A percentile compares a stretch with the other conserved stretches of the same genome.
These are phyloP conservation scores for Shinisaurus crocodilurus DNA, from an alignment of 2,113 vertebrate genomes.

Conservation along the genomic window DNA sequence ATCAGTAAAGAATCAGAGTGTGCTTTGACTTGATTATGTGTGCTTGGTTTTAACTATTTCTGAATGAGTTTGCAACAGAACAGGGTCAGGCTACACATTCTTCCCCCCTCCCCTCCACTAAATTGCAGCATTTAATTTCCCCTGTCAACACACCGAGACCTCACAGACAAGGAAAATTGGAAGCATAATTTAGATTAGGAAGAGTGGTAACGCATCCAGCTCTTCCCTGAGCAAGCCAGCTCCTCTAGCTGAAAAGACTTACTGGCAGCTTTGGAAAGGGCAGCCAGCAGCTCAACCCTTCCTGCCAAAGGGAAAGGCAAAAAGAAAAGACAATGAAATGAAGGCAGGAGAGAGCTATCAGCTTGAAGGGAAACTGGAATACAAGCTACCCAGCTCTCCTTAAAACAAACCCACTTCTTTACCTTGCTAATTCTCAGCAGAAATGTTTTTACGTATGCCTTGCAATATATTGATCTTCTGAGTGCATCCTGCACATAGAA, in stretches of 20 bases:
- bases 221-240: constrained; percentile 5
- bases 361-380: neutral
- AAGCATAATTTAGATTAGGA: constrained; percentile 16
- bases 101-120: neutral
- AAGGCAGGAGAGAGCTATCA: neutral
- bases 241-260: neutral
- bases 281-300: constrained; percentile 31
- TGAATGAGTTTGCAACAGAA: neutral
- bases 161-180: constrained; percentile 3
- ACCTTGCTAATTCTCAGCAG: neutral
- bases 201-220: neutral
- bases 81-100: neutral
- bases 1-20: neutral
- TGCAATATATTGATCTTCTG: neutral
- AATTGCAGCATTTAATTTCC: constrained; percentile 25
- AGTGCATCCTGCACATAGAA: neutral
- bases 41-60: neutral
- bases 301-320: neutral
- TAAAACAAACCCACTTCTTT: constrained; percentile 17
- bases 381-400: neutral
- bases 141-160: neutral
- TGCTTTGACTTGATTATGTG: neutral
- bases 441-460: neutral
- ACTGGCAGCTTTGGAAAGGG: constrained; percentile 12
- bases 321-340: neutral